Percentiles rank a stretch among this genome's conserved stretches.
Evolutionary conservation across 2,797 vertebrate genomes (phyloP).

Genomic region (Crocidura indochinensis): DNA sequence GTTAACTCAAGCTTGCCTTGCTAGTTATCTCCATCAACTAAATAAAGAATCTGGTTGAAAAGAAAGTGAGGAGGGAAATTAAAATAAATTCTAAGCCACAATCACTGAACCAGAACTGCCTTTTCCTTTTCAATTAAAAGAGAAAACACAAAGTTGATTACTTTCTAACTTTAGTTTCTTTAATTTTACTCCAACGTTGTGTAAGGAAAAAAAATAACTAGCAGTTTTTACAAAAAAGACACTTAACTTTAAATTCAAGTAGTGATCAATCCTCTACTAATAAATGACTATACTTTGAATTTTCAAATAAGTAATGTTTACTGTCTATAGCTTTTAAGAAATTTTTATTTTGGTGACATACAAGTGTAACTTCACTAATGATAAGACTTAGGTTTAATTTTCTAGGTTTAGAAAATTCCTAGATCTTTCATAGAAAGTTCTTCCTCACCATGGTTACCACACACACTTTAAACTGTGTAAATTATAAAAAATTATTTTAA

Average conservation of each 20-base stretch:
- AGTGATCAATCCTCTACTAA: not conserved
- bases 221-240: not conserved
- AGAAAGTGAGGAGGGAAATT: slow-evolving; percentile 19
- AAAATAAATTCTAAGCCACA: slow-evolving; percentile 79
- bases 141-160: slow-evolving; percentile 85
- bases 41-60: slow-evolving; percentile 79
- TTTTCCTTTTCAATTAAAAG: slow-evolving; percentile 87
- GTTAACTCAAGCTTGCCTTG: slow-evolving; percentile 73
- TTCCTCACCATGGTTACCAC: not conserved
- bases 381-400: not conserved
- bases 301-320: not conserved
- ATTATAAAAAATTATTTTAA: not conserved
- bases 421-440: not conserved
- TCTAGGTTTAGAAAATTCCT: too few relatives aligned
- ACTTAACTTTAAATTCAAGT: slow-evolving; percentile 6
- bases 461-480: not conserved
- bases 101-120: slow-evolving; percentile 80
- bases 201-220: slow-evolving; percentile 20
- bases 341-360: not conserved
- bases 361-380: not conserved
- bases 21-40: slow-evolving; percentile 76
- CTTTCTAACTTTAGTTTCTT: slow-evolving; percentile 84
- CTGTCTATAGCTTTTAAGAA: not conserved
- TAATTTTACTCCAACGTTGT: slow-evolving; percentile 78
- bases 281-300: not conserved